Evolutionary conservation across 2,113 vertebrate genomes (phyloP).

Genomic region (Indicator maculatus): DNA sequence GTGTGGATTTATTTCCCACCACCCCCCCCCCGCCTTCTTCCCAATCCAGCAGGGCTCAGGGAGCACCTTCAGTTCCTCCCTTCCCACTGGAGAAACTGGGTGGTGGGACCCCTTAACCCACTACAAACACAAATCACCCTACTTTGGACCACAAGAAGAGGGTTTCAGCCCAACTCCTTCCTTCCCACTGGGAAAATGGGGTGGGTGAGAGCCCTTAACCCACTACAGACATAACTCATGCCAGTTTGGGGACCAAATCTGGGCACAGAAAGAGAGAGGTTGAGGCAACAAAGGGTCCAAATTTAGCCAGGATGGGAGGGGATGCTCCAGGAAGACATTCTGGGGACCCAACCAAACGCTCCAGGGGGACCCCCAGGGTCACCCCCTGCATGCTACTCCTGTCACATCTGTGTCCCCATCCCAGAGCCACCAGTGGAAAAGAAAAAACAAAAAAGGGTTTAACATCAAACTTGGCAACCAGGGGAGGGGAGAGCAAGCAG

Average conservation of each 20-base stretch:
- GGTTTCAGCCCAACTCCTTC: no score
- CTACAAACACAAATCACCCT: fast-evolving
- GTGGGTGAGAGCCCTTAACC: no score
- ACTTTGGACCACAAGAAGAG: no score
- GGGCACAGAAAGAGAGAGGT: neutral
- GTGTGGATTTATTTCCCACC: neutral
- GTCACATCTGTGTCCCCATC: no score
- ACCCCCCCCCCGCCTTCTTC: neutral
- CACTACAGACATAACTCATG: fast-evolving
- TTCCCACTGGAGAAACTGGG: neutral
- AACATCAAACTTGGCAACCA: neutral
- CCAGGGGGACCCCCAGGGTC: neutral
- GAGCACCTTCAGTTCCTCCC: no score
- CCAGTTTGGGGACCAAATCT: no score
- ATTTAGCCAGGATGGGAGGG: neutral
- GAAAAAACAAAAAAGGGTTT: neutral
- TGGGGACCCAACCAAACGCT: neutral
- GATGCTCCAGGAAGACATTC: neutral
- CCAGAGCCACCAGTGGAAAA: no score
- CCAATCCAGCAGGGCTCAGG: neutral
- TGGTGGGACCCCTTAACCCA: no score
- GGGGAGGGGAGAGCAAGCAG: neutral
- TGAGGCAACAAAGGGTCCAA: neutral
- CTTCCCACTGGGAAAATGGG: neutral
- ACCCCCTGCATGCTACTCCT: neutral